These are phyloP conservation scores for Aegypius monachus DNA, from an alignment of 2,113 vertebrate genomes.

Conservation along the genomic window DNA sequence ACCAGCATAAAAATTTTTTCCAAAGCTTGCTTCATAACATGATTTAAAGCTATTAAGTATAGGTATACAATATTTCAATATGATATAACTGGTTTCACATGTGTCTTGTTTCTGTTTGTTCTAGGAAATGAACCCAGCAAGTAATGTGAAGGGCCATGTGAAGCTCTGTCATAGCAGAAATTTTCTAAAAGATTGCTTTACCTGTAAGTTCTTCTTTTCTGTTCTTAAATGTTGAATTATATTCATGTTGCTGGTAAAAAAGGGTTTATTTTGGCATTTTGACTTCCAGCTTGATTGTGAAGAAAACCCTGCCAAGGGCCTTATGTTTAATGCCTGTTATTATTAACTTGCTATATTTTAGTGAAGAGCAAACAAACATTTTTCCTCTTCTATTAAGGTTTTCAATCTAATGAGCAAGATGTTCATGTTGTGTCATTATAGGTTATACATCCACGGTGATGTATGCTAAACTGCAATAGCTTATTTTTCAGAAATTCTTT, in stretches of 20 bases:
- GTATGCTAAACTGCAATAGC: background rate
- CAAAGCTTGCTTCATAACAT: background rate
- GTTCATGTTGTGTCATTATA: background rate
- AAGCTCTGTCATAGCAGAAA: background rate
- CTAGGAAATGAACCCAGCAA: conserved; percentile 61
- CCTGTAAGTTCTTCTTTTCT: conserved; percentile 68
- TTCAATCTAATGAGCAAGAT: background rate
- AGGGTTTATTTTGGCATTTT: background rate
- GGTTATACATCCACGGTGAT: background rate
- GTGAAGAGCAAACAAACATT: background rate
- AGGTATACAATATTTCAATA: background rate
- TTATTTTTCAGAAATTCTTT: background rate
- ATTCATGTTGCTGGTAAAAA: background rate
- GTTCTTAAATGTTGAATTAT: background rate
- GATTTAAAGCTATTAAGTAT: background rate
- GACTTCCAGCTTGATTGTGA: background rate
- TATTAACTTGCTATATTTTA: background rate
- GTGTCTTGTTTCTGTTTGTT: conserved; percentile 45
- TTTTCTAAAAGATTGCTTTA: conserved; percentile 36
- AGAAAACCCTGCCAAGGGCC: background rate
- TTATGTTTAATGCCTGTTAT: background rate
- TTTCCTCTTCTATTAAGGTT: background rate
- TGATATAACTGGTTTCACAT: background rate
- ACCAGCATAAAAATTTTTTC: background rate
- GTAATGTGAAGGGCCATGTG: conserved; percentile 9